Conservation (phyloP, 2,797 vertebrate genomes). For the Cuculus canorus region DNA sequence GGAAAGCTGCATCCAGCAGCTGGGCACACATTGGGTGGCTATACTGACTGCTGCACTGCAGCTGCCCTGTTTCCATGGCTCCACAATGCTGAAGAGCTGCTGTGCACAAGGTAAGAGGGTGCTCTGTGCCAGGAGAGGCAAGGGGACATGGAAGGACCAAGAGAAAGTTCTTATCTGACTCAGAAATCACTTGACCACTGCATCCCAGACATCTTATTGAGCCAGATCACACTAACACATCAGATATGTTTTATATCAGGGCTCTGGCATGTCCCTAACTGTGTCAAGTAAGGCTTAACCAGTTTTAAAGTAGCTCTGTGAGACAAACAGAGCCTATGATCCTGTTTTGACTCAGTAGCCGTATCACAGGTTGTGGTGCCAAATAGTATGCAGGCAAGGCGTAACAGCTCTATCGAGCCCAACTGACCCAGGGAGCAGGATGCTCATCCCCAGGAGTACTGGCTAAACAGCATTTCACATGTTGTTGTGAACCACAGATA, state of each 20-base stretch:
- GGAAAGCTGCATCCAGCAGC: neutral
- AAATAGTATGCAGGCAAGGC: neutral
- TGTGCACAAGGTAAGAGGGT: neutral
- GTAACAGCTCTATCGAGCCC: neutral
- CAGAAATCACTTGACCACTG: neutral
- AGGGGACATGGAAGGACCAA: neutral
- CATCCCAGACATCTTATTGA: neutral
- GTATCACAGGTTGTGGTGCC: neutral
- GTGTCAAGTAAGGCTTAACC: neutral
- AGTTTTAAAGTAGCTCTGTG: neutral
- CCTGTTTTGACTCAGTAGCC: neutral
- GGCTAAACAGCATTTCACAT: neutral
- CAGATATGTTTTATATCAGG: neutral
- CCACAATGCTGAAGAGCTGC: neutral
- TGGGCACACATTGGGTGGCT: accelerated
- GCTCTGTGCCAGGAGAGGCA: neutral
- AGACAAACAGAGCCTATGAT: neutral
- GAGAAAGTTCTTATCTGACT: neutral
- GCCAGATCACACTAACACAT: neutral
- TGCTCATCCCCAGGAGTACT: neutral
- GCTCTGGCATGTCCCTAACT: accelerated
- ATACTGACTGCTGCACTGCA: accelerated
- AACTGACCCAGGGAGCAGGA: neutral
- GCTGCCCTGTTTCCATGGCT: accelerated
- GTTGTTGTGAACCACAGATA: neutral